Evolutionary conservation across 2,888 invertebrate genomes (phyloP).

Genomic region (Drosophila hawaiiensis): DNA sequence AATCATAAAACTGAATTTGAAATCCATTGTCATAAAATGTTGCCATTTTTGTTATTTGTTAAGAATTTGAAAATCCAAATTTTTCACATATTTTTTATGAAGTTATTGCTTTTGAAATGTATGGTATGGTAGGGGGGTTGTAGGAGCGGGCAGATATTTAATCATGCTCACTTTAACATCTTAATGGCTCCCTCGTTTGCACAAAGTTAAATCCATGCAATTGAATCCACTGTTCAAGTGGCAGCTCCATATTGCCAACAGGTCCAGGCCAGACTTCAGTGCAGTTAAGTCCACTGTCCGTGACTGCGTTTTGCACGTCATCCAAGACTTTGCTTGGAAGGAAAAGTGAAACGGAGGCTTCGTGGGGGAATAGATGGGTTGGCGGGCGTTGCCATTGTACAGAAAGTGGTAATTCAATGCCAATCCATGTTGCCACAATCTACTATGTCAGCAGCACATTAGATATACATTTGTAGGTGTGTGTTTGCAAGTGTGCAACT

Average conservation of each 20-base stretch:
- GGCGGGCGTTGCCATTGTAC: conserved; percentile 47
- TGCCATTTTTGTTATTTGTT: not conserved
- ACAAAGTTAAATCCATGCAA: not conserved
- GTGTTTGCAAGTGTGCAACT: conserved; percentile 21
- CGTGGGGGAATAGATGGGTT: not conserved
- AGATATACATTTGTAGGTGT: conserved; percentile 1
- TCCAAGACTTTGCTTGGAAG: conserved; percentile 22
- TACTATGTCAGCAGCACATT: conserved; percentile 34
- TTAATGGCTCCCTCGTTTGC: not conserved
- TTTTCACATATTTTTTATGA: not conserved
- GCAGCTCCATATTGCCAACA: conserved; percentile 19
- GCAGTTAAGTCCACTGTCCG: conserved; percentile 40
- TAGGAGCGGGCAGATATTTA: not conserved
- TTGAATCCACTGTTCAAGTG: conserved; percentile 1
- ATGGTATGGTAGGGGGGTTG: not conserved
- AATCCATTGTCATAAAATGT: not conserved
- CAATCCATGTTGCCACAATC: conserved; percentile 32
- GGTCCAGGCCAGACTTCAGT: conserved; percentile 24
- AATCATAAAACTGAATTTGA: no score
- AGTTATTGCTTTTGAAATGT: not conserved
- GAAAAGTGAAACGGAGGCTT: conserved; percentile 51
- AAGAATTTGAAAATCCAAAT: not conserved
- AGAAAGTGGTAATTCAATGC: conserved; percentile 59
- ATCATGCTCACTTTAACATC: not conserved
- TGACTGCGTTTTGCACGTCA: conserved; percentile 54